Base-by-base conservation (phyloP, 2,888 invertebrate species). In the Perizoma flavofasciatum region DNA sequence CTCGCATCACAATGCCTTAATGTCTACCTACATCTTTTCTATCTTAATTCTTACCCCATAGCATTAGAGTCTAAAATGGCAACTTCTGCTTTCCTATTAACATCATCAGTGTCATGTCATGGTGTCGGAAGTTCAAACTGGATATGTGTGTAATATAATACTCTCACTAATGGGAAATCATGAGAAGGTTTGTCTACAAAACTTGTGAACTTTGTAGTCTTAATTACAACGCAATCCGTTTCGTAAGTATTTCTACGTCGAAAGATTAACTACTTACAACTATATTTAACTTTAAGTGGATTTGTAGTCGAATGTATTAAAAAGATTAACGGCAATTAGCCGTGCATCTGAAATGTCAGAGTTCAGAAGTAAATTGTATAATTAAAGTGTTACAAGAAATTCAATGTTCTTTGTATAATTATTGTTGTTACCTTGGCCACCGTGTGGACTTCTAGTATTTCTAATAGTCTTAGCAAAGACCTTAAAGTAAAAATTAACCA, bases 321-420 rank as follows among this genome's bases (percentile, higher is more conserved):
- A 62, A 45, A 56, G 33, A 49, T 52, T 50, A 50, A 51, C 34
- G 46, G 53, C 47, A 54, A 61, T 57, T 61, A 47, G 54, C 41
- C 58, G 59, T 54, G 55, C 41, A 49, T 6, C 53, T 61, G 40
- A 52, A 57, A 51, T 66, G 66, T 61, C 71, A 66, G 62, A 70
- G 75, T 75, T 77, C 74, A 75, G 70, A 70, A 67, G 66, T 71
- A 72, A 73, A 77, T 74, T 68, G 71, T 74, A 70, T 72, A 67
- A 71, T 77, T 72, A 75, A 60, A 37, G 65, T 62, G 54, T 60
- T 61, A 68, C 66, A 70, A 66, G 74, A 69, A 72, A 71, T 67
- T 72, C 71, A 72, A 71, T 65, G 71, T 70, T 73, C 60, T 67
- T 68, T 59, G 55, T 71, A 72, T 80, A 75, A 76, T 73, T 70